These are phyloP conservation scores for Marcusenius ussheri DNA, from an alignment of 2,113 vertebrate genomes.

Conservation along the genomic window DNA sequence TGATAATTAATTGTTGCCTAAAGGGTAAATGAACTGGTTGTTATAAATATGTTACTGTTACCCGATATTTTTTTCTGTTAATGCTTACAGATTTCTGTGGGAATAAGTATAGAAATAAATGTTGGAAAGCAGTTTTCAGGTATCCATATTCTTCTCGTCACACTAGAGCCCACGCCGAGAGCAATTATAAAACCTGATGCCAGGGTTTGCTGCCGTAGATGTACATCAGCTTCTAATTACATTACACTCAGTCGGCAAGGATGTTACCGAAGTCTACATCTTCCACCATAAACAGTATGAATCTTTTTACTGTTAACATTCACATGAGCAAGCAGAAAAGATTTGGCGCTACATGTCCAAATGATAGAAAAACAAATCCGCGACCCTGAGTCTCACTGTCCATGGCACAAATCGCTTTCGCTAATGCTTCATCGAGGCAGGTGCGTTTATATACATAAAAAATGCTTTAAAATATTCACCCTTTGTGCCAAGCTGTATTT, in stretches of 20 bases:
- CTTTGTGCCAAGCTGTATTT: not conserved
- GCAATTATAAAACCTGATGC: not conserved
- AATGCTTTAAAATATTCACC: not conserved
- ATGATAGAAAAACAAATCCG: not conserved
- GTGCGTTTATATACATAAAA: not conserved
- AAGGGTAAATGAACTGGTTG: not conserved
- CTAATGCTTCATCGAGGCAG: not conserved
- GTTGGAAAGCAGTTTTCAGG: not conserved
- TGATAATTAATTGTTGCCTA: constrained; percentile 11
- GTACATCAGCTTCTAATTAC: not conserved
- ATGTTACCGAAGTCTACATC: not conserved
- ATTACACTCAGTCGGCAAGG: not conserved
- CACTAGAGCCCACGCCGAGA: not conserved
- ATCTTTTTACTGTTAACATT: not conserved
- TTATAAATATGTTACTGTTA: not conserved
- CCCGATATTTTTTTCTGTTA: not conserved
- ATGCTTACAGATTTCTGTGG: not conserved
- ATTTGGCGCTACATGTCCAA: not conserved
- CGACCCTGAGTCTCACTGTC: not conserved
- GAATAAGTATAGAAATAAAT: not conserved
- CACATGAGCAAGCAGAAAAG: not conserved
- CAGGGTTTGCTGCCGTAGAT: not conserved
- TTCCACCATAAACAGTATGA: not conserved
- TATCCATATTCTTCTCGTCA: not conserved
- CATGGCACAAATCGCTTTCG: not conserved